Percentiles rank a stretch among this genome's conserved stretches.
phyloP scores from a whole-genome alignment of 2,797 vertebrate genomes.

The Dicrostonyx torquatus region DNA sequence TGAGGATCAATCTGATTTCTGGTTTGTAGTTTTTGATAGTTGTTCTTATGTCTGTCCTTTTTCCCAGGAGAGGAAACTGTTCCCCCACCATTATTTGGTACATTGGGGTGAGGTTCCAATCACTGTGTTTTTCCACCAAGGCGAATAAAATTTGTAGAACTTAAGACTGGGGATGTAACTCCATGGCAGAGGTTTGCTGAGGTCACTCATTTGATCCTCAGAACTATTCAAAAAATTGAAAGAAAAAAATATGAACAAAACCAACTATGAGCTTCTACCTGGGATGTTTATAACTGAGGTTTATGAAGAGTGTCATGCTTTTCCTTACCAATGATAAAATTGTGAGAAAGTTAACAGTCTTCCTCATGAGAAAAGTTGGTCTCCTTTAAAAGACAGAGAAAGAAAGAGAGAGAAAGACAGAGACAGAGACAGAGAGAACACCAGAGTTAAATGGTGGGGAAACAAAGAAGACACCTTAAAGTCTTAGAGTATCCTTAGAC shows the following conservation, averaged over 20 bases:
- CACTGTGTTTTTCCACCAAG: neutral
- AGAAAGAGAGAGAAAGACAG: neutral
- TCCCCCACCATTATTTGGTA: neutral
- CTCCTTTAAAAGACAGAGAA: neutral
- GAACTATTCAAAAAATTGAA: neutral
- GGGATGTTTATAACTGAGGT: conserved; percentile 48
- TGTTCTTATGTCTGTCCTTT: neutral
- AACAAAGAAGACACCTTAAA: neutral
- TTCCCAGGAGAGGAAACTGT: neutral
- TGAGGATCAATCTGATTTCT: conserved; percentile 10
- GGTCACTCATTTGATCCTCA: neutral
- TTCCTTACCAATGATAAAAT: conserved; percentile 18
- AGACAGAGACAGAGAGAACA: neutral
- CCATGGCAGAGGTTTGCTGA: neutral
- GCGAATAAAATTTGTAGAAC: neutral
- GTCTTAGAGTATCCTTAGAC: neutral
- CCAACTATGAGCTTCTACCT: neutral
- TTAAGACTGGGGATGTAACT: neutral
- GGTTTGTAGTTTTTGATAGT: neutral
- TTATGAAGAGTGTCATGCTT: neutral
- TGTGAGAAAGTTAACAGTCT: neutral
- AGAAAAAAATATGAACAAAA: neutral
- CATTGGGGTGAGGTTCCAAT: neutral
- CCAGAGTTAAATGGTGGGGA: neutral
- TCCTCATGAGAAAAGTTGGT: neutral